Evolutionary conservation across 2,888 invertebrate species (phyloP).

Genomic region (Pomacea canaliculata): DNA sequence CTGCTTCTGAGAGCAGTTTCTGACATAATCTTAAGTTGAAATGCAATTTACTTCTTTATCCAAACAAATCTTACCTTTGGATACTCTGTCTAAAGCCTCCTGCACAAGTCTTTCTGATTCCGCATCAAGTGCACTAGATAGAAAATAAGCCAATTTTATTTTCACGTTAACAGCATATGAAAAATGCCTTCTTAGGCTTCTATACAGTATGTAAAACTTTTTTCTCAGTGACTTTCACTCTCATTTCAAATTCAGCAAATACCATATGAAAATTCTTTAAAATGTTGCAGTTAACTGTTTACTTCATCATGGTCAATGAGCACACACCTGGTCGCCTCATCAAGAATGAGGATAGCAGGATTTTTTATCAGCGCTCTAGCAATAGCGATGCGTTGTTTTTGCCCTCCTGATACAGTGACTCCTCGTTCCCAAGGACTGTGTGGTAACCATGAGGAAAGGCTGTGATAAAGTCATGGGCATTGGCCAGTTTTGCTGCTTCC

Average conservation of each 20-base stretch:
- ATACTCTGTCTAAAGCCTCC: conserved; percentile 86
- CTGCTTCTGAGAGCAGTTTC: no score
- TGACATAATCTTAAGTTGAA: no score
- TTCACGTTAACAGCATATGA: no score
- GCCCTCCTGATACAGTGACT: conserved; percentile 92
- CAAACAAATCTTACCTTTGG: conserved; percentile 73
- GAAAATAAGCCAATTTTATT: not conserved
- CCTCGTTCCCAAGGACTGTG: conserved; percentile 90
- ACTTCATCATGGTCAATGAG: no score
- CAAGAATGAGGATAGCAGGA: conserved; percentile 81
- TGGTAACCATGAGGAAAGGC: conserved; percentile 86
- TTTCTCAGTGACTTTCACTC: no score
- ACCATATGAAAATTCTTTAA: no score
- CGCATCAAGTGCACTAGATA: conserved; percentile 87
- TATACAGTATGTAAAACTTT: no score
- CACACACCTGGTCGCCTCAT: conserved; percentile 90
- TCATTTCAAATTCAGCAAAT: no score
- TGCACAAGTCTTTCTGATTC: conserved; percentile 93
- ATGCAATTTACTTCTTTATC: no score
- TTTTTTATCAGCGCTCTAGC: conserved; percentile 93
- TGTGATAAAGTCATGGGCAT: conserved; percentile 90
- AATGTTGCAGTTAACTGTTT: no score
- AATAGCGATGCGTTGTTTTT: conserved; percentile 94
- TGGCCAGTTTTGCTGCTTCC: conserved; percentile 86
- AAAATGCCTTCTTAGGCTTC: no score